Conservation (phyloP, 1,140 invertebrate genomes). For the Eriocheir sinensis region DNA sequence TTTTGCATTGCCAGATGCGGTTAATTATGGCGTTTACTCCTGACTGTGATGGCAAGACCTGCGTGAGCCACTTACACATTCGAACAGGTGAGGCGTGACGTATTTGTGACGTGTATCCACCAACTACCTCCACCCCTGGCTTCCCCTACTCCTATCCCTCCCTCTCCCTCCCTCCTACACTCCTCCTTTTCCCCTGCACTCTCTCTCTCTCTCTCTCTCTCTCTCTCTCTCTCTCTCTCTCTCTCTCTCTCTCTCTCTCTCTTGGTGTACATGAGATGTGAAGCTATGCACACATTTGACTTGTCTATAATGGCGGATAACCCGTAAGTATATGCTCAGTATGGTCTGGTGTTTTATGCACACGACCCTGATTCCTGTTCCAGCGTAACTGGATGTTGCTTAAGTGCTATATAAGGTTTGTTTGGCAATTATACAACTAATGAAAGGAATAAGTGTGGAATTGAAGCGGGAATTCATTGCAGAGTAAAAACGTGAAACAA, state of each 20-base stretch:
- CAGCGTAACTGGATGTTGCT: not conserved
- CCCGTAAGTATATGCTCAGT: too few relatives aligned
- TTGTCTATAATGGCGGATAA: not conserved
- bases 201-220: not conserved
- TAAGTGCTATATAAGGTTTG: too few relatives aligned
- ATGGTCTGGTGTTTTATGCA: not conserved
- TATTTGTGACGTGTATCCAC: too few relatives aligned
- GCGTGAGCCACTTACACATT: not conserved
- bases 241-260: not conserved
- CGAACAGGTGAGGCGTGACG: too few relatives aligned
- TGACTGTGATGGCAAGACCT: not conserved
- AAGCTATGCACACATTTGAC: not conserved
- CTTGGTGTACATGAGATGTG: not conserved
- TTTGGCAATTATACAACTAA: too few relatives aligned
- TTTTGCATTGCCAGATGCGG: too few relatives aligned
- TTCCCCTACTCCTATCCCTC: not conserved
- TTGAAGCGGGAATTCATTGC: too few relatives aligned
- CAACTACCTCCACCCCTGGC: not conserved
- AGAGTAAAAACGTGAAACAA: too few relatives aligned
- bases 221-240: conserved; percentile 11
- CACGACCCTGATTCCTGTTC: not conserved
- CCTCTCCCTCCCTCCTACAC: not conserved
- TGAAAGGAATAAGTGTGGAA: too few relatives aligned
- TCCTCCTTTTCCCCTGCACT: not conserved
- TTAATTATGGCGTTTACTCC: not conserved